Conservation (phyloP, 2,113 vertebrate species). For the Monarcha castaneiventris region DNA sequence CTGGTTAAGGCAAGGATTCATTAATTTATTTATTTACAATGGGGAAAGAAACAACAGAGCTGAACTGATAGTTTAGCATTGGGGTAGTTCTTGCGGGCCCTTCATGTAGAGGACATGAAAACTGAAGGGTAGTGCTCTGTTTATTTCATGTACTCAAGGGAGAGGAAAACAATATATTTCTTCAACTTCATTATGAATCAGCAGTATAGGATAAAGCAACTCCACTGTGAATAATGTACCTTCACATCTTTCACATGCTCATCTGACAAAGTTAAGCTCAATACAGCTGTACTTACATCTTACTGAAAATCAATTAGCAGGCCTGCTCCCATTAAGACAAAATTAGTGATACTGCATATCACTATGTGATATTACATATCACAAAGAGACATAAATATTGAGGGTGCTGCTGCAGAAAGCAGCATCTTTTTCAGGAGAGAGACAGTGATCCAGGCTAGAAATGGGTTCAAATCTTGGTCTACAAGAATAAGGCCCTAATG, state of each 20-base stretch:
- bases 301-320: neutral
- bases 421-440: neutral
- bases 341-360: neutral
- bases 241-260: neutral
- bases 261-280: neutral
- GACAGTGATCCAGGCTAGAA: neutral
- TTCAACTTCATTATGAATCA: neutral
- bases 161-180: neutral
- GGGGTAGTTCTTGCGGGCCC: neutral
- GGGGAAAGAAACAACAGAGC: neutral
- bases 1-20: neutral
- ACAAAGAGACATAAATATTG: neutral
- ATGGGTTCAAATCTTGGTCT: neutral
- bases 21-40: neutral
- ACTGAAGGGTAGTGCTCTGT: neutral
- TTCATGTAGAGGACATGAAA: neutral
- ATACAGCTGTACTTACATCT: neutral
- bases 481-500: neutral
- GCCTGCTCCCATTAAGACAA: neutral
- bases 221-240: neutral
- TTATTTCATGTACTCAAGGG: neutral
- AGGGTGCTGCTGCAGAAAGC: neutral
- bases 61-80: neutral
- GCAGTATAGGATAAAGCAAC: neutral
- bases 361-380: too few species aligned